Evolutionary conservation across 2,888 invertebrate genomes (phyloP), one percentile per base, ranked within the genome.

Genomic region (Cheilosia scutellata): DNA sequence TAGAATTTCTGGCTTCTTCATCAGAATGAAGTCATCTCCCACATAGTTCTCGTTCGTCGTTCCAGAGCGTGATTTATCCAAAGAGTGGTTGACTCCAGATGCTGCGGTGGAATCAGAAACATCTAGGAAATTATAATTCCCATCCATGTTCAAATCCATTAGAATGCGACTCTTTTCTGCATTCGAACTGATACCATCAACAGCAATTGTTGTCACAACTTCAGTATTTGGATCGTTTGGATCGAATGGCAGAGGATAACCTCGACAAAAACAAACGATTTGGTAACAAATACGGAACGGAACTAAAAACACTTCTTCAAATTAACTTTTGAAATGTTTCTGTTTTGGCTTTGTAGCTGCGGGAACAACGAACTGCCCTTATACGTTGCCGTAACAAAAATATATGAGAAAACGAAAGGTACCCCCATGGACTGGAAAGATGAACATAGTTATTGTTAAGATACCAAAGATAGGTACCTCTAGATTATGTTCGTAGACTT

Each of bases 221-320:
- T 98, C 97, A 0, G 98, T 98, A 92, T 98, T 98, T 0, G 98
- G 98, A 93, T 98, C 98, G 89, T 97, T 97, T 0, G 98, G 98
- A 93, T 99, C 98, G 91, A 98, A 98, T 0, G 98, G 97, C 71
- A 99, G 93, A 0, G 98, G 96, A 93, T 99, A 99, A 3, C 99
- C 99, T 79, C 99, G 95, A 90, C 99, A 99, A n/a, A n/a, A n/a
- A n/a, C n/a, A n/a, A n/a, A n/a, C n/a, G n/a, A n/a, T n/a, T n/a
- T n/a, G n/a, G n/a, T n/a, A n/a, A n/a, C n/a, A n/a, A n/a, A n/a
- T n/a, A n/a, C n/a, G n/a, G n/a, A n/a, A n/a, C n/a, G n/a, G n/a
- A n/a, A n/a, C n/a, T n/a, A n/a, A n/a, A n/a, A n/a, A n/a, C n/a
- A n/a, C n/a, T n/a, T n/a, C n/a, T n/a, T n/a, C n/a, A n/a, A n/a